Evolutionary conservation across 2,888 invertebrate species (phyloP), one percentile per base, ranked within the genome.

Genomic region (Cartodere bifasciata): DNA sequence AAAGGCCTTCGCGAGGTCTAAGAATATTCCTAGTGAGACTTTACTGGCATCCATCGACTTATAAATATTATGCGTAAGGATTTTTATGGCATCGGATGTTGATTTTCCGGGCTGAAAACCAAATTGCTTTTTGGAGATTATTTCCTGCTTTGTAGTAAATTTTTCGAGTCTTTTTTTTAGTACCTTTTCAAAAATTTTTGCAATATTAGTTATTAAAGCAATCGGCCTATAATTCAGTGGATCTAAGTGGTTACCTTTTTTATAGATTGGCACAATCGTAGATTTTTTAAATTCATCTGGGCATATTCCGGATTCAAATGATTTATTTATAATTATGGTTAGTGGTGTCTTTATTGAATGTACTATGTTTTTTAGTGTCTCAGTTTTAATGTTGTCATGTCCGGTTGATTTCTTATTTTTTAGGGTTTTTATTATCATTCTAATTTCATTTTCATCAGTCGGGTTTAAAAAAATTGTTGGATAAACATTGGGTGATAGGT

Each of bases 161-260:
- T 26, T 17, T 15, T 29, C 17, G 14, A 45, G 20, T 23, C 39
- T 40, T 2, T 11, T 28, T 16, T 36, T 29, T 2, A 40, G 24
- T 5, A 42, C 22, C 31, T 37, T 39, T 29, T 43, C 40, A 20
- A 41, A 32, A 10, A 42, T 28, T 32, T 43, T 40, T 12, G 40
- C 35, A 6, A 40, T 12, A 20, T 29, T 33, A 13, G 32, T 32
- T 7, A 39, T 34, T 12, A 37, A 22, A 2, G 37, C 35, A 10
- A 43, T 41, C n/a, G 38, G 38, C 30, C 40, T 35, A 29, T 40
- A 38, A 30, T 37, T 40, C 9, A 13, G n/a, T 10, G 31, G 7
- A 28, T 35, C 24, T n/a, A 12, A 13, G 28, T 24, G 31, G 23
- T 34, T 21, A 21, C 36, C 35, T 24, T 15, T 23, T 27, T 41